These are phyloP conservation scores for Dynastes grantii DNA, from an alignment of 2,888 invertebrate species.

Conservation along the genomic window DNA sequence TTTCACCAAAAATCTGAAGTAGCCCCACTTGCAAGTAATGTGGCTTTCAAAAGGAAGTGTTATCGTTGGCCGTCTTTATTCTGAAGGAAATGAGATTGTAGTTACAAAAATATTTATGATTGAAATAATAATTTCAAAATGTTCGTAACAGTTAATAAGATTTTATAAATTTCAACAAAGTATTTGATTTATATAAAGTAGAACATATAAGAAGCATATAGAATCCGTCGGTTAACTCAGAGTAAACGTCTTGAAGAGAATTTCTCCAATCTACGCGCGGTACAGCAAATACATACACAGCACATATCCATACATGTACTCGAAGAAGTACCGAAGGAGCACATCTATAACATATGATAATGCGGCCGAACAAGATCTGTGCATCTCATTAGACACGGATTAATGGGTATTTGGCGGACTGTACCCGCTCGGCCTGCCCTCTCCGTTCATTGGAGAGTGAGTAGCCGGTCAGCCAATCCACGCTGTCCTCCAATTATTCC, in stretches of 20 bases:
- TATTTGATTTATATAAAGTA: too few relatives aligned
- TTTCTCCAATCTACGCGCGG: neutral
- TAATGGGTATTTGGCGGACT: constrained; percentile 67
- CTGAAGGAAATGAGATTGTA: too few relatives aligned
- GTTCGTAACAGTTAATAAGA: too few relatives aligned
- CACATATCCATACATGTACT: neutral
- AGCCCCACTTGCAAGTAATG: too few relatives aligned
- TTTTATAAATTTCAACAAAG: too few relatives aligned
- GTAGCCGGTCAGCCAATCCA: constrained; percentile 66
- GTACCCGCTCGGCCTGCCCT: constrained; percentile 63
- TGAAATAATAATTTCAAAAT: too few relatives aligned
- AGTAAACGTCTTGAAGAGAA: constrained; percentile 1
- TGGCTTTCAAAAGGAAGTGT: too few relatives aligned
- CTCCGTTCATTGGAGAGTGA: constrained; percentile 61
- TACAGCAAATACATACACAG: neutral
- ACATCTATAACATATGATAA: constrained; percentile 56
- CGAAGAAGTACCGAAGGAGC: constrained; percentile 24
- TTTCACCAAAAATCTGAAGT: too few relatives aligned
- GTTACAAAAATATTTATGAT: too few relatives aligned
- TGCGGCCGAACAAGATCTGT: constrained; percentile 61
- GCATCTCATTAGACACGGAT: constrained; percentile 69
- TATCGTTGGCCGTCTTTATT: too few relatives aligned
- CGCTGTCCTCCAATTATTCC: constrained; percentile 67
- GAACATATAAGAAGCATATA: neutral
- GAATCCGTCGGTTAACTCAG: constrained; percentile 28